Conservation (phyloP, 30 jellyfish, hydroid and myxozoan species). For the Aurelia aurita region DNA sequence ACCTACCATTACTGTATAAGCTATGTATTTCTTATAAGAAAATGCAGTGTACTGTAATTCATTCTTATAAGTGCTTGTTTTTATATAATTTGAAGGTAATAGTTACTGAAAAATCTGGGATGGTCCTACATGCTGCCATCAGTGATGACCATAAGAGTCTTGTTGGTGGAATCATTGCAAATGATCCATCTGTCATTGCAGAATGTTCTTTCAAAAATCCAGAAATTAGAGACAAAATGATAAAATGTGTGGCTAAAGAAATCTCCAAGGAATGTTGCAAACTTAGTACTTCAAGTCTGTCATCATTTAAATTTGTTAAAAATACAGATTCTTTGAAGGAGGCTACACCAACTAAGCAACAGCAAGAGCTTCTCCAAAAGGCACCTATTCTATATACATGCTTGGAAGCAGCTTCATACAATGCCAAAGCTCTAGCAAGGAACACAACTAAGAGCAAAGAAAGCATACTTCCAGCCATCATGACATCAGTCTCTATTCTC, state of each 20-base stretch:
- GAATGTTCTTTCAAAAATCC: conserved; percentile 35
- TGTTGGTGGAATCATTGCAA: conserved; percentile 44
- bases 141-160: conserved; percentile 43
- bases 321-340: conserved; percentile 36
- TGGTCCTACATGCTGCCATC: conserved; percentile 34
- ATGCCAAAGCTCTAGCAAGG: conserved; percentile 50
- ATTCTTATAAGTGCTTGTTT: too few species aligned
- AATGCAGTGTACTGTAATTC: too few species aligned
- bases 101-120: background rate
- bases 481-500: conserved; percentile 47
- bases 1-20: too few species aligned
- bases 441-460: conserved; percentile 47
- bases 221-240: conserved; percentile 33
- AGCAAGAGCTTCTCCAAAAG: conserved; percentile 40
- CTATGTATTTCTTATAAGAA: too few species aligned
- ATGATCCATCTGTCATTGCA: conserved; percentile 44
- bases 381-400: conserved; percentile 34
- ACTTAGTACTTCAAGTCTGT: conserved; percentile 29
- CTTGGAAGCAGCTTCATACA: conserved; percentile 47
- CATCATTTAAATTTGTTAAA: conserved; percentile 14
- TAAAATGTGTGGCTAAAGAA: conserved; percentile 28
- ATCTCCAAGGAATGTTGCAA: conserved; percentile 38
- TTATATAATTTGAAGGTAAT: too few species aligned
- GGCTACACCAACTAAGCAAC: conserved; percentile 47
- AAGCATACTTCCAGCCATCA: conserved; percentile 46